Base-by-base conservation (phyloP, 1,140 invertebrate genomes). In the Aphelinus certus region DNA sequence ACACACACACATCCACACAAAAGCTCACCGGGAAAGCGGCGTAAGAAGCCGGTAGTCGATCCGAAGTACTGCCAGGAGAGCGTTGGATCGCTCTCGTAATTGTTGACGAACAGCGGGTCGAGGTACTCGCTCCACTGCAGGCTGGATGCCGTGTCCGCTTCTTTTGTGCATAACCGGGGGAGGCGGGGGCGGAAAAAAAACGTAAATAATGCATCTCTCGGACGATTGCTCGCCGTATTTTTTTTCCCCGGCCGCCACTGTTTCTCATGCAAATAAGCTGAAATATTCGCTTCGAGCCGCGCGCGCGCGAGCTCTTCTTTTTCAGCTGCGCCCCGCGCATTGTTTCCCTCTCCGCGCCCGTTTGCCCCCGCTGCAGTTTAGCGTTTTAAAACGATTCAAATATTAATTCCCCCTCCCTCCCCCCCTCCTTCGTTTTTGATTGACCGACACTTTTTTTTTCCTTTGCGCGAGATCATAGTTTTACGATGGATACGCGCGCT, bases 51-150 rank as follows among this genome's bases (percentile, higher is more conserved):
- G 1, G 92, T 91, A 55, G 95, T 94, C 66, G 95, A 97, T 67
- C 97, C 97, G 87, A 97, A 98, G 88, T 97, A 99, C 88, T 99
- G 97, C 97, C 96, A 98, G 42, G 95, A 94, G 4, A 99, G 90
- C 1, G 95, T 92, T 1, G 95, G 93, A 89, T 98, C 96, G 80
- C 93, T 92, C 83, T 97, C 94, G 81, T 96, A 95, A 89, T 99
- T 98, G 84, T 95, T 95, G 76, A 93, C 91, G 87, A 98, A 99
- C 66, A 96, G 90, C 55, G 94, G 92, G 88, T 98, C 96, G 80
- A 99, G 89, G 78, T 94, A 92, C 77, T 95, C 93, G 56, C 96
- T 97, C 97, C 97, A 98, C 82, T 95, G 92, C 81, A 98, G 93
- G 46, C 95, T 95, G 82, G 95, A 94, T 74, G 94, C 89, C 10